These are phyloP conservation scores for Diceros bicornis DNA, from an alignment of 2,797 vertebrate species.

Conservation along the genomic window DNA sequence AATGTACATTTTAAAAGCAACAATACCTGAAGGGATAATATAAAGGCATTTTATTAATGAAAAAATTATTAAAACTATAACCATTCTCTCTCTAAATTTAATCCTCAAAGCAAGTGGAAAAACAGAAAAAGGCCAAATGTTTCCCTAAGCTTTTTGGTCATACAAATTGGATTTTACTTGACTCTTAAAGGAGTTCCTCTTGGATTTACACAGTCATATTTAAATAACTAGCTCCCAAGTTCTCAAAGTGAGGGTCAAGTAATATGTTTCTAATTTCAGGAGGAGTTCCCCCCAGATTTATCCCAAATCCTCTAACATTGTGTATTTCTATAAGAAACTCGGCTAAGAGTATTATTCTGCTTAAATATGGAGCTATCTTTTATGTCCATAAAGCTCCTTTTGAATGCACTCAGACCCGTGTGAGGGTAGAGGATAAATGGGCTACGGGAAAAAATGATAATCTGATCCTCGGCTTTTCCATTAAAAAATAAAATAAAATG, in stretches of 20 bases:
- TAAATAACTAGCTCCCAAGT: constrained; percentile 16
- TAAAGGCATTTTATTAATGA: background rate
- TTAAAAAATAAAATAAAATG: constrained; percentile 73
- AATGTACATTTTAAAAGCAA: background rate
- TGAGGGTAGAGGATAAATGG: constrained; percentile 10
- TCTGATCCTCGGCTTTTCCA: constrained; percentile 46
- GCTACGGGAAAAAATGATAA: constrained; percentile 10
- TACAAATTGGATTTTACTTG: constrained; percentile 15
- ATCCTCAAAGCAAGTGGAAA: constrained; percentile 45
- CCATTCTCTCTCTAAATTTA: background rate
- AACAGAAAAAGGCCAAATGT: background rate
- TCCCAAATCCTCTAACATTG: background rate
- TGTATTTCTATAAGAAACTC: constrained; percentile 39
- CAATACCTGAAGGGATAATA: background rate
- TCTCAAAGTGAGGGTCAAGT: constrained; percentile 44
- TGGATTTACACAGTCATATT: constrained; percentile 22
- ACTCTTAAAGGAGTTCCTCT: background rate
- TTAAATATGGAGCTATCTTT: constrained; percentile 29
- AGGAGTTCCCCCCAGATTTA: constrained; percentile 40
- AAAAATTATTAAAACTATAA: constrained; percentile 38
- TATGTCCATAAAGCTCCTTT: background rate
- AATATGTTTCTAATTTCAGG: constrained; percentile 33
- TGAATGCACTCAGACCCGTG: background rate
- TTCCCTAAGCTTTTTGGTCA: background rate
- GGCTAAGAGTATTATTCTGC: background rate